These are phyloP conservation scores for Pipra filicauda DNA, from an alignment of 2,113 vertebrate species.

Conservation along the genomic window DNA sequence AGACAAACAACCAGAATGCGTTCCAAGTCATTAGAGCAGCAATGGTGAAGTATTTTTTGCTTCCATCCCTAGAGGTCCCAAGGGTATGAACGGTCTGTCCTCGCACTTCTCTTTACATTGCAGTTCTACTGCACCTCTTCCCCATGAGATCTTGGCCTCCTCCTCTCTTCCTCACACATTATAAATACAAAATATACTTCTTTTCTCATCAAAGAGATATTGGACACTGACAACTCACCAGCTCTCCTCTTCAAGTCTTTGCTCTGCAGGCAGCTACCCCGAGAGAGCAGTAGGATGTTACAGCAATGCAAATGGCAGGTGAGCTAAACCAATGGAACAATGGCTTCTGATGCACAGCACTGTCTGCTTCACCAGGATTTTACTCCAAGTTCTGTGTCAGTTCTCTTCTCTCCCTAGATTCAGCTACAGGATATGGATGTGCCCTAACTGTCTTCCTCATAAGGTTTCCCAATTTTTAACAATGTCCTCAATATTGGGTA, in stretches of 20 bases:
- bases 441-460: neutral
- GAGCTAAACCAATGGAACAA: neutral
- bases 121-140: neutral
- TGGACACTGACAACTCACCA: neutral
- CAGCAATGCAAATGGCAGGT: rapidly evolving
- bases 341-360: neutral
- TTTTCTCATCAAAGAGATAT: neutral
- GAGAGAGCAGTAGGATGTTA: neutral
- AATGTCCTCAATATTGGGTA: rapidly evolving
- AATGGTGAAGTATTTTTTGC: neutral
- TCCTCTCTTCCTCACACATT: neutral
- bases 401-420: neutral
- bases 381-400: neutral
- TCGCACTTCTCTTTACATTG: neutral
- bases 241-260: neutral
- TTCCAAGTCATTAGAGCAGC: neutral
- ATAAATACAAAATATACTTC: neutral
- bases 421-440: neutral
- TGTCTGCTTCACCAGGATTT: neutral
- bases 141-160: neutral
- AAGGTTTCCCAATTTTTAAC: neutral
- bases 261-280: neutral
- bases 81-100: neutral
- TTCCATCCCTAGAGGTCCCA: neutral
- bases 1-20: neutral